phyloP scores from a whole-genome alignment of 2,888 invertebrate genomes.

The Pilophorus perplexus region DNA sequence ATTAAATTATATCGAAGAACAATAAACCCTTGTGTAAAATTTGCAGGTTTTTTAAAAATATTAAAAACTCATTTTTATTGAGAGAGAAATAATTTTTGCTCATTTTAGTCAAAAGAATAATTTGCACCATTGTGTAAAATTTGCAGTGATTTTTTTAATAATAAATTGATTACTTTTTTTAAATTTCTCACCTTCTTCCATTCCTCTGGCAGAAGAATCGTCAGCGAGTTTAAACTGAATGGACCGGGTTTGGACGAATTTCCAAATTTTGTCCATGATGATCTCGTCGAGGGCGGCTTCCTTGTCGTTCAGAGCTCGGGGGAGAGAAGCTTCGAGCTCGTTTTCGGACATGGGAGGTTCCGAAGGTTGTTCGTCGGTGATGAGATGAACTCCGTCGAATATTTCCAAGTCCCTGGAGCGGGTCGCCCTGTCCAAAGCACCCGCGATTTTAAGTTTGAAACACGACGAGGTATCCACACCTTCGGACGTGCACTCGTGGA shows the following conservation, averaged over 20 bases:
- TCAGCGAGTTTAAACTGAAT: conserved; percentile 68
- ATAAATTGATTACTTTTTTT: too few species aligned
- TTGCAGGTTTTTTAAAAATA: too few species aligned
- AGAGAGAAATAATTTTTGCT: too few species aligned
- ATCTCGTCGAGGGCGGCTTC: conserved; percentile 70
- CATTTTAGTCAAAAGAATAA: too few species aligned
- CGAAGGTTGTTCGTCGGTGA: conserved; percentile 57
- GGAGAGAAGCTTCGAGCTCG: conserved; percentile 69
- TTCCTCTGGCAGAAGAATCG: conserved; percentile 55
- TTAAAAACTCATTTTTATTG: too few species aligned
- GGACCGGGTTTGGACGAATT: conserved; percentile 75
- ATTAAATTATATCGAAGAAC: too few species aligned
- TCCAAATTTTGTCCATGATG: conserved; percentile 70
- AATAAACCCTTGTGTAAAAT: too few species aligned
- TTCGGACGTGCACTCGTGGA: conserved; percentile 72
- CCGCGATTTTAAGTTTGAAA: conserved; percentile 74
- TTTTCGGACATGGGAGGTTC: conserved; percentile 54
- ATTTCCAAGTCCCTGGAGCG: conserved; percentile 60
- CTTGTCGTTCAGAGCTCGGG: conserved; percentile 66
- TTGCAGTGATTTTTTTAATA: too few species aligned
- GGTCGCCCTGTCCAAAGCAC: conserved; percentile 71
- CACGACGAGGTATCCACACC: conserved; percentile 65
- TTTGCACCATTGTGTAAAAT: too few species aligned
- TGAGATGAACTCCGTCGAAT: conserved; percentile 72
- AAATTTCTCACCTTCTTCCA: conserved; percentile 32